phyloP scores from a whole-genome alignment of 2,113 vertebrate genomes.

The Takifugu flavidus region DNA sequence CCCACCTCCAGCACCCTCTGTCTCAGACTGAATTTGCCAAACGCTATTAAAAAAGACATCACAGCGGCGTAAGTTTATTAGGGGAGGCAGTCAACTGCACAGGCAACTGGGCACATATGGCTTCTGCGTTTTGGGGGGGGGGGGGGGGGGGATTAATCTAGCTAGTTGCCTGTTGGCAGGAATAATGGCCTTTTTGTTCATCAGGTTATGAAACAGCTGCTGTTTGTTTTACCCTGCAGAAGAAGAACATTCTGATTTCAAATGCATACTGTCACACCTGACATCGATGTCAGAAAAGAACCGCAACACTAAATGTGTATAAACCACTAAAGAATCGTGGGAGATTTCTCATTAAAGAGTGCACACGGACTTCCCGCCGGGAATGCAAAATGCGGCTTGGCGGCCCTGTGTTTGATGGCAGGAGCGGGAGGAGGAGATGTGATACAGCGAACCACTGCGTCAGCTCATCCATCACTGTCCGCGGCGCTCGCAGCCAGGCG shows the following conservation, averaged over 20 bases:
- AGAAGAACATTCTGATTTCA: not conserved
- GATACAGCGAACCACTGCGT: constrained; percentile 35
- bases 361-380: constrained; percentile 9
- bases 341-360: constrained; percentile 7
- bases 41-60: constrained; percentile 37
- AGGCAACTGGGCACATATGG: constrained; percentile 44
- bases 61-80: constrained; percentile 44
- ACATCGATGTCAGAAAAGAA: no score
- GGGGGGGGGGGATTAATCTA: constrained; percentile 25
- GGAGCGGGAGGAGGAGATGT: constrained; percentile 39
- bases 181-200: constrained; percentile 40
- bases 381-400: constrained; percentile 3
- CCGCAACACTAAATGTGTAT: no score
- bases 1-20: constrained; percentile 10
- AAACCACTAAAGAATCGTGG: no score
- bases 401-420: constrained; percentile 22
- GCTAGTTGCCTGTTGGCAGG: constrained; percentile 28
- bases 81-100: constrained; percentile 32
- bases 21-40: constrained; percentile 38
- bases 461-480: constrained; percentile 67
- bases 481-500: constrained; percentile 35
- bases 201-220: constrained; percentile 48
- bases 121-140: constrained; percentile 20
- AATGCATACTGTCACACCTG: no score
- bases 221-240: constrained; percentile 20